These are phyloP conservation scores for Allacma fusca DNA, from an alignment of 2,888 invertebrate genomes.

Conservation along the genomic window DNA sequence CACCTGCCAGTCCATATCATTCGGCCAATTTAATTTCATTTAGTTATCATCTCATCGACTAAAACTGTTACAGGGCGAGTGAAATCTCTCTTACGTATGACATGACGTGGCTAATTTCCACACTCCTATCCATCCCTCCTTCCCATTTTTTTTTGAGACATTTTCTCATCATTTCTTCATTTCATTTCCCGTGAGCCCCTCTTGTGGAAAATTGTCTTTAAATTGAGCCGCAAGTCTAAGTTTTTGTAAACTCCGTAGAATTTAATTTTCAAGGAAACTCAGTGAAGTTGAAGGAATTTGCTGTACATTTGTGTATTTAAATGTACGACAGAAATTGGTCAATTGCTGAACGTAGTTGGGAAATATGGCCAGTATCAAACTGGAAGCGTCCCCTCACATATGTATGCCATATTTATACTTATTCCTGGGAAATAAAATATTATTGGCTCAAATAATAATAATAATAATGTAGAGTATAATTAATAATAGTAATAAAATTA, in stretches of 20 bases:
- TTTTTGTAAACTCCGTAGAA: too few relatives aligned
- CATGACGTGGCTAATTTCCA: slow-evolving; percentile 20
- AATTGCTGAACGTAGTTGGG: too few relatives aligned
- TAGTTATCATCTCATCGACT: slow-evolving; percentile 27
- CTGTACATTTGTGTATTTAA: too few relatives aligned
- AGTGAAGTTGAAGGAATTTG: too few relatives aligned
- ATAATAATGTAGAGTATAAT: too few relatives aligned
- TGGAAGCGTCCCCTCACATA: not conserved
- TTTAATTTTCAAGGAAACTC: too few relatives aligned
- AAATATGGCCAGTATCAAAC: not conserved
- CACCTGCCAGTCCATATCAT: not conserved
- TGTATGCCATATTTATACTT: too few relatives aligned
- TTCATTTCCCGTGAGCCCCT: not conserved
- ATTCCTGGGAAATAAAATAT: too few relatives aligned
- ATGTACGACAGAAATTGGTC: too few relatives aligned
- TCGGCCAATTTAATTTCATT: slow-evolving; percentile 22
- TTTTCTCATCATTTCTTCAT: not conserved
- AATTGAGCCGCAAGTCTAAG: too few relatives aligned
- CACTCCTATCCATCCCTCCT: not conserved
- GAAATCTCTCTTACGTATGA: slow-evolving; percentile 31
- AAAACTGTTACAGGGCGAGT: slow-evolving; percentile 28
- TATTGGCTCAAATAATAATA: too few relatives aligned
- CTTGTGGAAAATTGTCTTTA: not conserved
- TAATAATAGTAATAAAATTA: too few relatives aligned
- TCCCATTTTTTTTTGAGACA: not conserved